Percentiles rank a stretch among this genome's conserved stretches.
Evolutionary conservation across 2,797 vertebrate genomes (phyloP).

Genomic region (Liparis tanakae): DNA sequence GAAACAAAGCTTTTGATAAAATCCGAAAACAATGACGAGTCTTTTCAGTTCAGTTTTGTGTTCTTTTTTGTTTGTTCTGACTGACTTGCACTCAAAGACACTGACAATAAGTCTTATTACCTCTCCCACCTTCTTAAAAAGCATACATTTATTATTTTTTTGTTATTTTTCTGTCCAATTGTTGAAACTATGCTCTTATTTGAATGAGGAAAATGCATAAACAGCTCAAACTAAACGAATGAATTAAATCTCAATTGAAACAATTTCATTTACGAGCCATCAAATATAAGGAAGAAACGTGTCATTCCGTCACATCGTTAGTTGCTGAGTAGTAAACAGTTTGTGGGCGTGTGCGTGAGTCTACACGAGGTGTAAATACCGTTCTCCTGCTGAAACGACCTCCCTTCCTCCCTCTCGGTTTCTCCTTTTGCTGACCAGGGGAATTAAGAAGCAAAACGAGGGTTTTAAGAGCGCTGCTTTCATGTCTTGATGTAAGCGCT

Average conservation of each 20-base stretch:
- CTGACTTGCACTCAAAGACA: not conserved
- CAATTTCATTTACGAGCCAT: slow-evolving; percentile 25
- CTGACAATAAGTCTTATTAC: not conserved
- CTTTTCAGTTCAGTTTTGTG: not conserved
- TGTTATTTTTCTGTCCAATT: not conserved
- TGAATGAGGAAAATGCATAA: slow-evolving; percentile 19
- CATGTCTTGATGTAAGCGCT: slow-evolving; percentile 82
- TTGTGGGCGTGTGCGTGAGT: slow-evolving; percentile 21
- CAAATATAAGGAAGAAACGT: slow-evolving; percentile 36
- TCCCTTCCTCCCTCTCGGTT: slow-evolving; percentile 26
- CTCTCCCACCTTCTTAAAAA: too few relatives aligned
- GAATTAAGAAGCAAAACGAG: slow-evolving; percentile 79
- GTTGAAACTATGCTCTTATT: not conserved
- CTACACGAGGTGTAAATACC: slow-evolving; percentile 51
- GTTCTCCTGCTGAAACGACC: slow-evolving; percentile 22
- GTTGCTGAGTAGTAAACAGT: slow-evolving; percentile 34
- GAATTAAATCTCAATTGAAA: slow-evolving; percentile 29
- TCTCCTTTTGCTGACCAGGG: slow-evolving; percentile 73
- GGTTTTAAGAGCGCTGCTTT: slow-evolving; percentile 80
- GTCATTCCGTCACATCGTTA: slow-evolving; percentile 35
- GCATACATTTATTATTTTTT: not conserved
- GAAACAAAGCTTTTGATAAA: not conserved
- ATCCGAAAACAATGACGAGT: not conserved
- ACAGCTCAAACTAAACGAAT: not conserved
- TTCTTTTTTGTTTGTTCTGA: not conserved